Base-by-base conservation (phyloP, 2,113 vertebrate species). In the Etia nguti region DNA sequence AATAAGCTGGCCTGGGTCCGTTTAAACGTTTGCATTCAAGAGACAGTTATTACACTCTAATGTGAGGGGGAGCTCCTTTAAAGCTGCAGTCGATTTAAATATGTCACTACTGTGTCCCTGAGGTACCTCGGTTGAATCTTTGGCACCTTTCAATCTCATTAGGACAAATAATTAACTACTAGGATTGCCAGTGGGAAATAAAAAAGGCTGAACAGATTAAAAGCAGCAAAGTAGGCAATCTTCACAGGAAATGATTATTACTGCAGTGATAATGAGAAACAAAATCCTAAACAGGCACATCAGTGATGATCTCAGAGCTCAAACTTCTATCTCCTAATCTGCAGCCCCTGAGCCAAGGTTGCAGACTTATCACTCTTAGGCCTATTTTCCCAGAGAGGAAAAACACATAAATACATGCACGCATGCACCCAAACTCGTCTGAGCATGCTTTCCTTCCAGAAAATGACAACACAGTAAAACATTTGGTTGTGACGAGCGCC, bases 381-480 rank as follows among this genome's bases (percentile, higher is more conserved):
- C 56, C 84, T 79, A 11, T 57, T 60, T 79, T 90, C 81, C 79
- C 85, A 81, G 81, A 48, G 75, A 70, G 81, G 31, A 75, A 52
- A 26, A 54, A 41, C 56, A 38, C 77, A 81, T 29, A 86, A 83
- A 77, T 31, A 88, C 70, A 82, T 31, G 20, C 34, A 90, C 86
- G 81, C 65, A 26, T 79, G 83, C 81, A 62, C 12, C 8, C 22
- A 43, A 52, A 89, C 91, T 16, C 3, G 93, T 85, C 86, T 15
- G 79, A 90, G 70, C 93, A 86, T n/a, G 90, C 80, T 79, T 18
- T 75, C 48, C 85, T 82, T 68, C 73, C 60, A 89, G 88, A 94
- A 90, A 92, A 94, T 85, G 89, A 93, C 65, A 89, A 88, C 48
- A 84, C 79, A 68, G 79, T 83, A 52, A 91, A 92, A 90, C 83